Evolutionary conservation across 2,888 invertebrate species (phyloP).

Genomic region (Sturmia bella): DNA sequence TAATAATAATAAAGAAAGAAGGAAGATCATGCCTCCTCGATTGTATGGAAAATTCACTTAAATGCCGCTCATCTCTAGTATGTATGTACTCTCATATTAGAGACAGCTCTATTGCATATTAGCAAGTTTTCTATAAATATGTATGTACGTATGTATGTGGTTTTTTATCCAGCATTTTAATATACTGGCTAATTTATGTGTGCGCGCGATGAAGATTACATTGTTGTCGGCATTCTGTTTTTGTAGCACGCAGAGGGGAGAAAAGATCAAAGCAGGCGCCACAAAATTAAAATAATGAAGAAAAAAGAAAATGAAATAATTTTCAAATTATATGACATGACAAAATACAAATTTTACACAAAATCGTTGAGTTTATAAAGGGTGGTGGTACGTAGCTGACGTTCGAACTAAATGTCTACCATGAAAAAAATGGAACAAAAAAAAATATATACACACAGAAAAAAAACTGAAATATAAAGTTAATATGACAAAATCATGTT

Average conservation of each 20-base stretch:
- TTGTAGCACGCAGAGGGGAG: conserved; percentile 33
- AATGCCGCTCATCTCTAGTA: too few species aligned
- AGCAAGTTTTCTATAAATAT: conserved; percentile 22
- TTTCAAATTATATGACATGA: conserved; percentile 82
- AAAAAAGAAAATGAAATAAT: conserved; percentile 77
- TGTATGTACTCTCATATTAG: neutral
- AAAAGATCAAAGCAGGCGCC: conserved; percentile 71
- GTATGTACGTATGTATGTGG: neutral
- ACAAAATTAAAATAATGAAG: conserved; percentile 31
- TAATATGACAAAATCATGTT: too few species aligned
- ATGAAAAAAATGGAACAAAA: too few species aligned
- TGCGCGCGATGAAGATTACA: conserved; percentile 5
- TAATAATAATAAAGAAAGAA: too few species aligned
- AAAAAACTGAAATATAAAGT: too few species aligned
- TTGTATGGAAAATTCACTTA: too few species aligned
- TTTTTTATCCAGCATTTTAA: conserved; percentile 34
- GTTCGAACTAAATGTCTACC: too few species aligned
- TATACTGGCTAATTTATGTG: conserved; percentile 2
- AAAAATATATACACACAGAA: too few species aligned
- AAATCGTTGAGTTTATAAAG: conserved; percentile 2
- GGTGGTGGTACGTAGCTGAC: too few species aligned
- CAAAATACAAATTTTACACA: conserved; percentile 78
- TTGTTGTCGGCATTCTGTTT: conserved; percentile 32
- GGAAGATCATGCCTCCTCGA: too few species aligned
- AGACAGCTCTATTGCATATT: conserved; percentile 19